phyloP scores from a whole-genome alignment of 2,888 invertebrate species.

The Melipona bicolor region DNA sequence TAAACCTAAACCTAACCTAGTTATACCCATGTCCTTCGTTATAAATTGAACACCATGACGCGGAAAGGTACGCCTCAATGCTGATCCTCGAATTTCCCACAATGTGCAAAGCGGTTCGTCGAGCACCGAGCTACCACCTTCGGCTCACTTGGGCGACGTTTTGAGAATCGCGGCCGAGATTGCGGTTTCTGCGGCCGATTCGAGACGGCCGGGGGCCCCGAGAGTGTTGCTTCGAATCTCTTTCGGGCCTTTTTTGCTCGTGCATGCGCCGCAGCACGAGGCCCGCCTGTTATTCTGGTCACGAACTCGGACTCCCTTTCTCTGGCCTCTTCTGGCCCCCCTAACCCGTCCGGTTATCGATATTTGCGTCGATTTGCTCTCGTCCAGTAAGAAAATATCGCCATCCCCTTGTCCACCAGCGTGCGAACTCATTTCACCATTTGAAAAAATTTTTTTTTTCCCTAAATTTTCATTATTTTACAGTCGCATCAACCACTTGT shows the following conservation, averaged over 20 bases:
- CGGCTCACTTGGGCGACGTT: conserved; percentile 11
- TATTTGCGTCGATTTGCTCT: conserved; percentile 63
- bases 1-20: too few species aligned
- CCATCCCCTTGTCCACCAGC: background rate
- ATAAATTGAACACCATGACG: too few species aligned
- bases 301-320: conserved; percentile 75
- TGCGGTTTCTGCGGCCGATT: conserved; percentile 53
- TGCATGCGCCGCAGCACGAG: conserved; percentile 60
- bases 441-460: too few species aligned
- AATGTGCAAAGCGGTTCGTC: background rate
- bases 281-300: conserved; percentile 75
- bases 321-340: conserved; percentile 45
- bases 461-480: too few species aligned
- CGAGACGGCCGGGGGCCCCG: conserved; percentile 39
- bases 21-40: too few species aligned
- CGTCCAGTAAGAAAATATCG: conserved; percentile 36
- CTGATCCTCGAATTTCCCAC: background rate
- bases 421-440: conserved; percentile 13
- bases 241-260: conserved; percentile 68
- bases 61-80: background rate
- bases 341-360: conserved; percentile 53
- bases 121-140: background rate
- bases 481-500: too few species aligned
- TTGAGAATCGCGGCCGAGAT: conserved; percentile 55
- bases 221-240: conserved; percentile 64